A percentile compares a stretch with the other conserved stretches of the same genome.
phyloP scores from a whole-genome alignment of 2,113 vertebrate species.

The Accipiter virgatus region DNA sequence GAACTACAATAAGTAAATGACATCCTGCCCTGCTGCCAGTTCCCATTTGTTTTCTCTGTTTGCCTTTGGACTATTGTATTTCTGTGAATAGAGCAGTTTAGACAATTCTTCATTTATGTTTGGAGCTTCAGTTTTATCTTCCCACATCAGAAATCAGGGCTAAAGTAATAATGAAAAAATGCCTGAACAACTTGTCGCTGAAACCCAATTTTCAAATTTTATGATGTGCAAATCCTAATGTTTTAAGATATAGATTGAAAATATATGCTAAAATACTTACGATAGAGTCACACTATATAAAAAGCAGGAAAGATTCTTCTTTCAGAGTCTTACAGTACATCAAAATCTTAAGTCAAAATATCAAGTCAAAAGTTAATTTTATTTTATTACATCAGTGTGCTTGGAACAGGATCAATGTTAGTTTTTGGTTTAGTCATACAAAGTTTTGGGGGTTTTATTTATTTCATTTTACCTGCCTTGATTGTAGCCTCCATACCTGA shows the following conservation, averaged over 20 bases:
- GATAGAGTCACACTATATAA: neutral
- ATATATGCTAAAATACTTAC: neutral
- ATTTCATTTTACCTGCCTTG: neutral
- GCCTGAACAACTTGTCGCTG: neutral
- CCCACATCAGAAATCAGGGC: neutral
- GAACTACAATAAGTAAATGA: neutral
- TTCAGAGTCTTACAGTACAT: neutral
- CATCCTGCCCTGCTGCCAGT: neutral
- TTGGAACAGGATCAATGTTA: neutral
- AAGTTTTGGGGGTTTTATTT: neutral
- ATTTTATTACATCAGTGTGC: neutral
- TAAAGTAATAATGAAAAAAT: neutral
- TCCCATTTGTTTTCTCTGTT: neutral
- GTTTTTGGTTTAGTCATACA: neutral
- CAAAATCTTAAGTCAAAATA: neutral
- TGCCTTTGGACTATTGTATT: neutral
- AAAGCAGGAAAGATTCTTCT: neutral
- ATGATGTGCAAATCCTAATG: neutral
- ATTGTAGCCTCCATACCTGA: neutral
- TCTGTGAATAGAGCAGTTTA: neutral
- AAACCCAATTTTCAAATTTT: neutral
- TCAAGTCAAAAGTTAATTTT: neutral
- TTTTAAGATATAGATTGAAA: neutral
- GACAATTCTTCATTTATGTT: neutral
- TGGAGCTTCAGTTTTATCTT: neutral